These are phyloP conservation scores for Lithobates pipiens DNA, from an alignment of 2,797 vertebrate species.

Conservation along the genomic window DNA sequence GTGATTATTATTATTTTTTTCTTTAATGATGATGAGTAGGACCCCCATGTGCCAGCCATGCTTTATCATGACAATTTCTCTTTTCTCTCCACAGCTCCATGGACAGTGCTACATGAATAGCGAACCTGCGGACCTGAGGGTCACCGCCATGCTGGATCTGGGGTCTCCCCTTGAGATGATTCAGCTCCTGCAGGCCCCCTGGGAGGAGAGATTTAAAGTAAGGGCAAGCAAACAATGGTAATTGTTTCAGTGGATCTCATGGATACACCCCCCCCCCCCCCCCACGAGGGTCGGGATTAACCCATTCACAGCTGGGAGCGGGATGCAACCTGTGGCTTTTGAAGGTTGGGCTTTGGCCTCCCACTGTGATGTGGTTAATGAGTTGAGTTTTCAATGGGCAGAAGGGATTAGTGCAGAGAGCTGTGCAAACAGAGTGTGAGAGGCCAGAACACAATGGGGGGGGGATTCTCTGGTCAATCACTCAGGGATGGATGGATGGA, in stretches of 20 bases:
- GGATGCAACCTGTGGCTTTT: neutral
- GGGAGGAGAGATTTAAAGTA: slow-evolving; percentile 95
- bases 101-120: slow-evolving; percentile 83
- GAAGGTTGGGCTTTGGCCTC: neutral
- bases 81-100: slow-evolving; percentile 76
- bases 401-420: slow-evolving; percentile 45
- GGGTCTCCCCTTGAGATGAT: slow-evolving; percentile 92
- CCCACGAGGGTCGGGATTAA: neutral
- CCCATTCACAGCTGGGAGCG: neutral
- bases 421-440: slow-evolving; percentile 46
- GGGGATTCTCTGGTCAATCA: slow-evolving; percentile 24
- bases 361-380: slow-evolving; percentile 47
- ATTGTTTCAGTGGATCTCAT: slow-evolving; percentile 44
- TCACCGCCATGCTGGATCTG: slow-evolving; percentile 87
- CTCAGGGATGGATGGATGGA: neutral
- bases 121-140: slow-evolving; percentile 71
- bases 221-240: slow-evolving; percentile 67
- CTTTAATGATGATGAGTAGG: neutral
- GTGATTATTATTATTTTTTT: neutral
- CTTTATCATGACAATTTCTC: slow-evolving; percentile 13
- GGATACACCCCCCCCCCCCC: neutral
- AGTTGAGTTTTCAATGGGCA: slow-evolving; percentile 30
- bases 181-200: slow-evolving; percentile 92
- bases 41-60: neutral
- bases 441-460: neutral